Conservation (phyloP, 1,140 invertebrate genomes). For the Anastrepha ludens region DNA sequence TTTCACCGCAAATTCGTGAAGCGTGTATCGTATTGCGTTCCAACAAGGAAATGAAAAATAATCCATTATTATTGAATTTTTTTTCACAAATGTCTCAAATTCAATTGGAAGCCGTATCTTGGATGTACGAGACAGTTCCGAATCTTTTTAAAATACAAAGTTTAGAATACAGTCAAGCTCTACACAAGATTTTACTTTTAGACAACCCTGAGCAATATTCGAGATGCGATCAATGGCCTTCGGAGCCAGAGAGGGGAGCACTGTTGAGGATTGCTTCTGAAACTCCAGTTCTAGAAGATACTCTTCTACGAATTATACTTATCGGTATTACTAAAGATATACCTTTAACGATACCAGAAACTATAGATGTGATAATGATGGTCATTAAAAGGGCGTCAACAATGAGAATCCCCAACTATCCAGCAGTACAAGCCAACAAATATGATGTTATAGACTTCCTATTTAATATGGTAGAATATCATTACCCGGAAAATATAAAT, state of each 20-base stretch:
- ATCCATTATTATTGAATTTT: conserved; percentile 77
- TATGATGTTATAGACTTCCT: conserved; percentile 91
- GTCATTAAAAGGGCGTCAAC: conserved; percentile 88
- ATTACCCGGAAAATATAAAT: conserved; percentile 93
- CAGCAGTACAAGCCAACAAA: conserved; percentile 85
- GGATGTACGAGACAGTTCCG: conserved; percentile 88
- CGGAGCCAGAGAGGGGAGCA: conserved; percentile 87
- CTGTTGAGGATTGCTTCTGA: conserved; percentile 90
- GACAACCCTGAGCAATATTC: conserved; percentile 91
- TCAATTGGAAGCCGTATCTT: conserved; percentile 87
- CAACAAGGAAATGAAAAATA: conserved; percentile 68
- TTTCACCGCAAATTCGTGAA: conserved; percentile 86
- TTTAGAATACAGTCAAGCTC: conserved; percentile 84
- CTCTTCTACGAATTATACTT: conserved; percentile 85
- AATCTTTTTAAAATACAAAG: conserved; percentile 83
- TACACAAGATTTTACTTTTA: conserved; percentile 91
- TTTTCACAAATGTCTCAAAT: conserved; percentile 85
- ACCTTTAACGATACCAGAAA: conserved; percentile 86
- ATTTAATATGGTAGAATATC: conserved; percentile 92
- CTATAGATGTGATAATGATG: conserved; percentile 89
- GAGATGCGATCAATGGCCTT: conserved; percentile 95
- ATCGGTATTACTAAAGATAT: conserved; percentile 92
- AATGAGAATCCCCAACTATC: conserved; percentile 80
- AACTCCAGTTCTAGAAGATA: conserved; percentile 89
- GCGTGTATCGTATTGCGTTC: conserved; percentile 74